phyloP scores from a whole-genome alignment of 2,797 vertebrate genomes.

The Coendou prehensilis region DNA sequence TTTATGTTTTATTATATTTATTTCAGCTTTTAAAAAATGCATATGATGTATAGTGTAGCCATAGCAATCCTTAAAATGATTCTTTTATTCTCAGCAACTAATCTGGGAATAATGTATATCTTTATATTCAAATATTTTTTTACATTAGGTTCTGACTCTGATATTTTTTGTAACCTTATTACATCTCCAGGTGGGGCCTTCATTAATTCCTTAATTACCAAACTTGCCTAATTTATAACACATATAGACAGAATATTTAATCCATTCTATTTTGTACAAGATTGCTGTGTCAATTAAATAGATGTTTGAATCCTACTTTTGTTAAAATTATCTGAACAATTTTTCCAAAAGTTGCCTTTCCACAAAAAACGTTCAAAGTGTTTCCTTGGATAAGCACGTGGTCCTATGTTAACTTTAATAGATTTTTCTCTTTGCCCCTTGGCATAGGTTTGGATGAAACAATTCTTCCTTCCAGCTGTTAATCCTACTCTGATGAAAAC shows the following conservation, averaged over 20 bases:
- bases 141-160: not conserved
- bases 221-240: constrained; percentile 1
- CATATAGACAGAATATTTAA: not conserved
- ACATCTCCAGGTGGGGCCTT: not conserved
- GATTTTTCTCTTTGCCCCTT: constrained; percentile 63
- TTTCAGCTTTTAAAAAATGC: not conserved
- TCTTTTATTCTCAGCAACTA: not conserved
- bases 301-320: not conserved
- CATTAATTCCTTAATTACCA: constrained; percentile 34
- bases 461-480: constrained; percentile 70
- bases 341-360: constrained; percentile 37
- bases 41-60: not conserved
- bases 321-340: not conserved
- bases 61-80: not conserved
- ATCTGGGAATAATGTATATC: not conserved
- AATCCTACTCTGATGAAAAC: constrained; percentile 77
- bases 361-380: constrained; percentile 44
- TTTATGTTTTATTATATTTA: not conserved
- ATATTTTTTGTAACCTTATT: not conserved
- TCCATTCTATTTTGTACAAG: not conserved
- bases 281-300: not conserved
- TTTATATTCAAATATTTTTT: constrained; percentile 15
- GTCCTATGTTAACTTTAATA: constrained; percentile 51
- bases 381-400: constrained; percentile 31
- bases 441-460: constrained; percentile 63